Base-by-base conservation (phyloP, 1,140 invertebrate species). In the Achroia grisella region DNA sequence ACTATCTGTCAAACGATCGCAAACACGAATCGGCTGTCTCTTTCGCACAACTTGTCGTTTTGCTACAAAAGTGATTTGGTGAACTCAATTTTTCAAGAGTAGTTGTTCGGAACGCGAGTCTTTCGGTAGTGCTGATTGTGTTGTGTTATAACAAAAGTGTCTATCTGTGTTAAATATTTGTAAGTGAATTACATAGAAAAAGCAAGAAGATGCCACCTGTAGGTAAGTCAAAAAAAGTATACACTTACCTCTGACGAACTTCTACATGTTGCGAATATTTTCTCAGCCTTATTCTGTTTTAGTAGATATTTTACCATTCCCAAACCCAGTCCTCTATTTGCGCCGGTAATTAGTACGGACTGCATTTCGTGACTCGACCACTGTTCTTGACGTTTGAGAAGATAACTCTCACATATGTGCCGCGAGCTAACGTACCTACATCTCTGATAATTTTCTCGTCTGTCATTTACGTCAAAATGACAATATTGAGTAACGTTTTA, bases 261-360 rank as follows among this genome's bases (percentile, higher is more conserved):
- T 14, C 81, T 73, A 62, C 81, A 85, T 30, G 81, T 85, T 17
- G 79, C 79, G 39, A 85, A 77, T 53, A 85, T 70, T 56, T 70
- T 75, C 34, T 75, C 52, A 10, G 61, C 56, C 44, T 72, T 74
- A 44, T 70, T 64, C 45, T 71, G 60, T 52, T 74, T 67, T 36
- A 58, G 52, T 28, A 86, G 66, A 73, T 92, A 88, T 81, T 92
- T 93, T 0, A 96, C 90, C 42, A 97, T 86, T 35, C 95, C 95
- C 27, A 97, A 82, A 10, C 96, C 96, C 34, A 97, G 78, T 1
- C 96, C 96, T 30, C 96, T 89, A 72, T 96, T 97, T 39, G 93
- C 93, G 12, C 96, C 96, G 6, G 95, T 97, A 47, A 97, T 91
- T 49, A 97, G 81, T 54, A 96, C 90, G 28, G 93, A 93, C 53